Evolutionary conservation across 1,140 invertebrate genomes (phyloP), one percentile per base, ranked within the genome.

Genomic region (Drosophila willistoni): DNA sequence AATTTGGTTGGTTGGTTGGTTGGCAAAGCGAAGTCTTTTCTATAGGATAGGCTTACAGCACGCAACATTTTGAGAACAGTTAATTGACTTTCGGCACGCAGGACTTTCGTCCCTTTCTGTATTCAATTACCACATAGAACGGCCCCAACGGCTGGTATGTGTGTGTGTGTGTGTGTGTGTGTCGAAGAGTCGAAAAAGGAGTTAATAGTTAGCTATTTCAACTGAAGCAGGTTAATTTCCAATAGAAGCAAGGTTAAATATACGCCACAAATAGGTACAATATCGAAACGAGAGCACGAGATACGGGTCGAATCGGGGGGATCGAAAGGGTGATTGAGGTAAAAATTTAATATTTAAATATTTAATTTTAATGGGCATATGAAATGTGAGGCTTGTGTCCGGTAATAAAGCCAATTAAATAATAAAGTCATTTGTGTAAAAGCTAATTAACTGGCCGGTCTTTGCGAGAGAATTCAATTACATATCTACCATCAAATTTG

Each of bases 81-180:
- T 87, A 84, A 87, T 87, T 87, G 77, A 57, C 64, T 64, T 36
- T 71, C 57, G 67, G 71, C 85, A 89, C 84, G 85, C 85, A 72
- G 73, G 51, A 59, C 64, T 12, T 57, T 69, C 51, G 51, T 54
- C 73, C 66, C 68, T 80, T 89, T 70, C 33, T 60, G 78, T 81
- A 89, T 89, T 89, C 85, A 89, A 89, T 89, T 89, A 89, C 80
- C 80, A 72, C 60, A 64, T 79, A n/a, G 14, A 64, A 44, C 34
- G 19, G 51, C 33, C 29, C 29, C 73, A 60, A 64, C 73, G 39
- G 79, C 70, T 29, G 6, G 25, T 25, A 0, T 25, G 25, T 29
- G 6, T 29, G 25, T 6, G 25, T 29, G 25, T 29, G 25, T 25
- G 25, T 25, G 25, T 25, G 6, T 0, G 25, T 47, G 14, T 47